Conservation (phyloP, 2,888 invertebrate genomes). For the Diarsia rubi region DNA sequence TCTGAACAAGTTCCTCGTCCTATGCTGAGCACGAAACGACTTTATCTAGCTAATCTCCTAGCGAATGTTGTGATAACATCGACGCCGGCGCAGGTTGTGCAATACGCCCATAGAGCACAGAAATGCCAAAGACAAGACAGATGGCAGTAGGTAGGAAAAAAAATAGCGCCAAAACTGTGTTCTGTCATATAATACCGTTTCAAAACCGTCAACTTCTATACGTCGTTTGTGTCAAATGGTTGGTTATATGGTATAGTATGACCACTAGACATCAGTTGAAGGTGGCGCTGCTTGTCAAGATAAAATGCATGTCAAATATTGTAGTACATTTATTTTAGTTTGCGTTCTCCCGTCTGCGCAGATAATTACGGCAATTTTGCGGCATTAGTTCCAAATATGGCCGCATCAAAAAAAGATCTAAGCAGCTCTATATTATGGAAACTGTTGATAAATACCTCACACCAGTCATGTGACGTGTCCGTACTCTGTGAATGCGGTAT, state of each 20-base stretch:
- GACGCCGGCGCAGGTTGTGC: conserved; percentile 45
- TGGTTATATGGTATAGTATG: no score
- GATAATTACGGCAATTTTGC: no score
- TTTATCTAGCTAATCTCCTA: conserved; percentile 57
- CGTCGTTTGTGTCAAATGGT: no score
- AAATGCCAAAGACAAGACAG: not conserved
- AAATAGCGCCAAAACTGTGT: not conserved
- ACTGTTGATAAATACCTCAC: not conserved
- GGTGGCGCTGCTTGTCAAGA: not conserved
- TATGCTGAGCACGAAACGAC: conserved; percentile 52
- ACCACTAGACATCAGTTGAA: no score
- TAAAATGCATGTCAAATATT: not conserved
- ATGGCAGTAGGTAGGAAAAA: not conserved
- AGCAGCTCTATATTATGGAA: not conserved
- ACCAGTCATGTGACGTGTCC: not conserved
- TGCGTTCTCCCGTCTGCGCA: no score
- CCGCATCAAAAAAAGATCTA: not conserved
- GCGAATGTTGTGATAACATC: conserved; percentile 57
- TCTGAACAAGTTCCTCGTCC: conserved; percentile 22
- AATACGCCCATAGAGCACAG: conserved; percentile 31
- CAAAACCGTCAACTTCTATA: not conserved
- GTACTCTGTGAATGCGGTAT: conserved; percentile 19
- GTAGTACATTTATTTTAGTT: no score
- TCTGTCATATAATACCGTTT: not conserved
- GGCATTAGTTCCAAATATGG: not conserved